Evolutionary conservation across 2,888 invertebrate species (phyloP), one percentile per base, ranked within the genome.

Genomic region (Cheiracanthium punctorium): DNA sequence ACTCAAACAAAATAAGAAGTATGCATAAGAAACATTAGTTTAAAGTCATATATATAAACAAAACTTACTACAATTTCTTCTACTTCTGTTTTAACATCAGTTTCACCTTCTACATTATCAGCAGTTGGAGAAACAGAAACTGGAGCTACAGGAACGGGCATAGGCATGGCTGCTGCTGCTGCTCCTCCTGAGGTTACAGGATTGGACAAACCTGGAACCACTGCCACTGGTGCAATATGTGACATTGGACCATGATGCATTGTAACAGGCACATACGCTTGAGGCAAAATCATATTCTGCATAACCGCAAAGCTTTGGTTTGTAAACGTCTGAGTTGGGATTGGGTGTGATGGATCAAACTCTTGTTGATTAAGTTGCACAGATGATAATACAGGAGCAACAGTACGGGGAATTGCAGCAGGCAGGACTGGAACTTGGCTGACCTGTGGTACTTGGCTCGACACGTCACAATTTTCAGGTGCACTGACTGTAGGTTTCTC

Each of bases 301-400:
- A 88, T 88, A 0, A 89, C 89, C 17, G 94, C 93, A 91, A 94
- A 96, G 91, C 94, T 95, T 91, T 96, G 96, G 92, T 96, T 96
- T 80, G 96, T 96, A 92, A 95, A 96, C 67, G 96, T 96, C 92
- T 96, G 96, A 33, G 95, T 94, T 30, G 96, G 95, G 90, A 96
- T 96, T 81, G 89, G 89, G 48, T 88, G 88, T 8, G 86, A 79
- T 14, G 88, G 88, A 30, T 88, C 88, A 67, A 82, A 88, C 17
- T 88, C 88, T 1, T 81, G 82, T n/a, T 79, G 79, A 41, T 71
- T 80, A n/a, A 73, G 65, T 43, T 41, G 73, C 17, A 77, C 77
- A 32, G 80, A 52, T 2, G 73, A 32, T 64, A 81, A 30, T 5
- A 70, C 67, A 2, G 82, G 70, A 14, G 64, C 73, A 0, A 41